Percentiles rank a stretch among this genome's conserved stretches.
Conservation (phyloP, 2,888 invertebrate genomes). For the Zele albiditarsus region DNA sequence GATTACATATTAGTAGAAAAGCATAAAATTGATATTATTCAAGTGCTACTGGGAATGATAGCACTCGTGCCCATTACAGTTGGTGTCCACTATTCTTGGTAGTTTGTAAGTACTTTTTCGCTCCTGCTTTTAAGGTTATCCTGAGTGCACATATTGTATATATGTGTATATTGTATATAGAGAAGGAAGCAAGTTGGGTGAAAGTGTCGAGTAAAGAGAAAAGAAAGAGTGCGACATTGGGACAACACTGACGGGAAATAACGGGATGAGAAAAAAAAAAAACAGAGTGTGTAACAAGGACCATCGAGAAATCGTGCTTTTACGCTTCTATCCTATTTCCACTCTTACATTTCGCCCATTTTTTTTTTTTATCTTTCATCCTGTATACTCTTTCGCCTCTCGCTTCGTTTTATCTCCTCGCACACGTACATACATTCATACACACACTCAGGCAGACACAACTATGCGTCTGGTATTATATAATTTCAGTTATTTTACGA, state of each 20-base stretch:
- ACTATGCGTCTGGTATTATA: not conserved
- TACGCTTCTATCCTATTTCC: slow-evolving; percentile 33
- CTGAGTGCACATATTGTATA: slow-evolving; percentile 17
- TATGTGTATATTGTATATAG: slow-evolving; percentile 7
- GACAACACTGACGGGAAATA: slow-evolving; percentile 40
- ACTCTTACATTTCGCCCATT: slow-evolving; percentile 9
- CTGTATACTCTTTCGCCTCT: slow-evolving; percentile 14
- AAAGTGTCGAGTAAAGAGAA: slow-evolving; percentile 31
- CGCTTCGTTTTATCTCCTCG: not conserved
- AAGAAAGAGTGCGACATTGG: slow-evolving; percentile 33
- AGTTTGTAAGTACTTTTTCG: slow-evolving; percentile 56
- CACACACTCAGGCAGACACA: no score
- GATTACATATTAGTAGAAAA: not conserved
- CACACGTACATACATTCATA: not conserved
- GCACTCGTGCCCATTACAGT: slow-evolving; percentile 46
- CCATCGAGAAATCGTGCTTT: slow-evolving; percentile 44
- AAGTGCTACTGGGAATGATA: slow-evolving; percentile 17
- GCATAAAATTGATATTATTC: slow-evolving; percentile 12
- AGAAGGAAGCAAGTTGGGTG: slow-evolving; percentile 23
- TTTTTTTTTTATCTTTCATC: not conserved
- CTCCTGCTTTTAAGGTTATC: slow-evolving; percentile 39
- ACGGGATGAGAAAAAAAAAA: slow-evolving; percentile 38
- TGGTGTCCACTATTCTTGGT: slow-evolving; percentile 50
- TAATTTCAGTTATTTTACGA: not conserved
- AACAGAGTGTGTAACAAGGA: slow-evolving; percentile 38